Base-by-base conservation (phyloP, 2,113 vertebrate species). In the Uropsilus gracilis region DNA sequence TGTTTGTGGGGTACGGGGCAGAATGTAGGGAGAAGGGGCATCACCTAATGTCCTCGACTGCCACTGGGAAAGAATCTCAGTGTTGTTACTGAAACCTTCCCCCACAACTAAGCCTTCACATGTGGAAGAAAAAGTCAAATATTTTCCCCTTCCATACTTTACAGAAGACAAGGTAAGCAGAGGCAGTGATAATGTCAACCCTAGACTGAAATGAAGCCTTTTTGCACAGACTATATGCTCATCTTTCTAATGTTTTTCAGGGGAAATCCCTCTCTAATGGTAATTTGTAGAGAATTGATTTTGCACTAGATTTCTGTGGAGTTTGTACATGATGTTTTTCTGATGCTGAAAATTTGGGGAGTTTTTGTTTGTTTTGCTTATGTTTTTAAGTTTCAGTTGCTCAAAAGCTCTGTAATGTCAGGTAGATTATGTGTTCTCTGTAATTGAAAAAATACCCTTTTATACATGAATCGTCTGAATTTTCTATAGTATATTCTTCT, bases 161-260 rank as follows among this genome's bases (percentile, higher is more conserved):
- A 37, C 4, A 11, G 61, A 96, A 68, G 72, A 72, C 72, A 94
- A 94, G 82, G 81, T 95, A 95, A 94, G 71, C 86, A 44, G 85
- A 94, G 39, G 42, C 53, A 73, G 32, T 85, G 88, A 85, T n/a
- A 53, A 71, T 69, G 44, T 72, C 75, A 89, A 78, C 39, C 50
- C 37, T 78, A 37, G 26, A 50, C 46, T 14, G 39, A 86, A 68
- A 50, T 37, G 26, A 46, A 94, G n/a, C 75, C 14, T 71, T 81
- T 44, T 24, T 80, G 22, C 30, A 73, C 22, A 81, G 28, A 86
- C 20, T 46, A 2, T 61, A 34, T 76, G 34, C 69, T 86, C 42
- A 86, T 34, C 61, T 91, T 86, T 46, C 86, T n/a, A 83, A 66
- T 68, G 28, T 42, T 72, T 94, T 75, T 86, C 0, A 94, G 14